Evolutionary conservation across 2,797 vertebrate genomes (phyloP).

Genomic region (Thalassophryne amazonica): DNA sequence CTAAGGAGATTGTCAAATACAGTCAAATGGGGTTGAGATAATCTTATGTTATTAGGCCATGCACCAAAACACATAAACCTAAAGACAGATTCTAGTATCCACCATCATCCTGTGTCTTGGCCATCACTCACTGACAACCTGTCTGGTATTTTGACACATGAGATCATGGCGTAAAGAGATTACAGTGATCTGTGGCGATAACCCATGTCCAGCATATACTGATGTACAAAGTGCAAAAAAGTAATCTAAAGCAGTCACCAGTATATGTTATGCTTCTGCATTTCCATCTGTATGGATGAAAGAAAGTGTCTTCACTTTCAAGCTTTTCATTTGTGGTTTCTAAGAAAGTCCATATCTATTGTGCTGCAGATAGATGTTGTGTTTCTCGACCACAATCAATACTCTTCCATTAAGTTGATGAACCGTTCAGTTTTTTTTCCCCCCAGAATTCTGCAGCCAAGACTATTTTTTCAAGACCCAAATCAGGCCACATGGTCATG

Average conservation of each 20-base stretch:
- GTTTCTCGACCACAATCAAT: conserved; percentile 74
- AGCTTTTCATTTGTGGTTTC: conserved; percentile 66
- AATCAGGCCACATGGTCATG: conserved; percentile 61
- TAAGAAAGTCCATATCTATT: conserved; percentile 76
- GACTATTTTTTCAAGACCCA: conserved; percentile 65
- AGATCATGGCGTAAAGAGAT: conserved; percentile 36
- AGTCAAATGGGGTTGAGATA: conserved; percentile 47
- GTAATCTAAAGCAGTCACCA: not conserved
- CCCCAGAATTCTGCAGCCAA: conserved; percentile 63
- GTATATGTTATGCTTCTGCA: not conserved
- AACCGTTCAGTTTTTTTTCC: conserved; percentile 75
- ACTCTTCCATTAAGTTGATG: conserved; percentile 80
- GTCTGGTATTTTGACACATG: conserved; percentile 38
- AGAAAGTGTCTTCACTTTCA: too few relatives aligned
- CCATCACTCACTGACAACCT: conserved; percentile 60
- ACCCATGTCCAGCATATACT: conserved; percentile 2
- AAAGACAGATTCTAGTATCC: conserved; percentile 13
- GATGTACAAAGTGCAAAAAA: conserved; percentile 13
- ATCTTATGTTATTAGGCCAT: conserved; percentile 49
- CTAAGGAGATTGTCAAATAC: conserved; percentile 47
- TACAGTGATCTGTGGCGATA: conserved; percentile 35
- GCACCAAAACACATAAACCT: conserved; percentile 7
- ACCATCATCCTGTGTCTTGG: conserved; percentile 19
- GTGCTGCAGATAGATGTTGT: conserved; percentile 62
- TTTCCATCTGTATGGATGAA: conserved; percentile 2